These are phyloP conservation scores for Corapipo altera DNA, from an alignment of 2,113 vertebrate species.

Conservation along the genomic window DNA sequence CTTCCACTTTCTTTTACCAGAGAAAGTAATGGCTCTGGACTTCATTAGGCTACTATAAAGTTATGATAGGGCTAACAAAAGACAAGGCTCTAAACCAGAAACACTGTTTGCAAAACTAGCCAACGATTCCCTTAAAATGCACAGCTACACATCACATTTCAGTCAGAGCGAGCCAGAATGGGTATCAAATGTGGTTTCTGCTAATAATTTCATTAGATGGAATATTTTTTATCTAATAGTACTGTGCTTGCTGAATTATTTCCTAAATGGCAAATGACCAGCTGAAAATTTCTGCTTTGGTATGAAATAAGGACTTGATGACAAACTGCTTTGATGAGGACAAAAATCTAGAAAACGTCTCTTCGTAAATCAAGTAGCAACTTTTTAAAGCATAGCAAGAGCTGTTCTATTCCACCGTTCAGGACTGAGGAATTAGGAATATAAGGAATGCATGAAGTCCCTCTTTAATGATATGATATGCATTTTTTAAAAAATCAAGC, in stretches of 20 bases:
- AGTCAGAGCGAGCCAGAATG: background rate
- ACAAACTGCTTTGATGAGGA: conserved; percentile 14
- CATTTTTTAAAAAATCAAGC: background rate
- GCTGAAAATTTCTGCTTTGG: background rate
- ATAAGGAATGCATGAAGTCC: background rate
- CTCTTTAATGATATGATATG: background rate
- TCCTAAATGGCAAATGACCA: background rate
- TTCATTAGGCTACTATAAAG: conserved; percentile 16
- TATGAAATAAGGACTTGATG: conserved; percentile 1
- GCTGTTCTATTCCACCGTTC: background rate
- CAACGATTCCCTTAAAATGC: background rate
- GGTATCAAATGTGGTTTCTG: background rate
- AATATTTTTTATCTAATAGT: background rate
- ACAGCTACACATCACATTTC: background rate
- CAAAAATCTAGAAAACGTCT: conserved; percentile 28
- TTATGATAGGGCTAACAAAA: conserved; percentile 46
- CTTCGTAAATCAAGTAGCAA: conserved; percentile 1
- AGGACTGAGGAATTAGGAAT: background rate
- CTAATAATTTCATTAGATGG: background rate
- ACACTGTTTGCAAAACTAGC: background rate
- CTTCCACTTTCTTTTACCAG: conserved; percentile 5
- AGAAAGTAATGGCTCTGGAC: conserved; percentile 38
- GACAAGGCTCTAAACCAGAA: background rate
- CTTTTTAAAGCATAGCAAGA: background rate
- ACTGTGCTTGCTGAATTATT: background rate